phyloP scores from a whole-genome alignment of 2,113 vertebrate genomes.

The Beaufortia kweichowensis region DNA sequence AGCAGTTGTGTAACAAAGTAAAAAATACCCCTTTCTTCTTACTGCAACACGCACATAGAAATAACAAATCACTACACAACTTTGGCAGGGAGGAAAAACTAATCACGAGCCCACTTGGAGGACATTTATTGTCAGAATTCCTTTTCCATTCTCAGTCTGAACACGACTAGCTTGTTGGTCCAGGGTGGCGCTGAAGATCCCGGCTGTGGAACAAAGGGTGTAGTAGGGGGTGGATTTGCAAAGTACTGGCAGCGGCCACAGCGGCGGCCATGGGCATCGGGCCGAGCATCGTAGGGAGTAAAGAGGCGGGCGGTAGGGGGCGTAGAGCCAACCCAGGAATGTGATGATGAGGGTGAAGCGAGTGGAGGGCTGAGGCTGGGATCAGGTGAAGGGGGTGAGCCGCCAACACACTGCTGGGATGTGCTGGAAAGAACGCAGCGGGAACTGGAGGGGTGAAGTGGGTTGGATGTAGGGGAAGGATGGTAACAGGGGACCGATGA shows the following conservation, averaged over 20 bases:
- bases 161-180: conserved; percentile 59
- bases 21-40: not conserved
- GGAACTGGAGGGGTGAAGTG: conserved; percentile 66
- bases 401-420: conserved; percentile 71
- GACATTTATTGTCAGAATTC: not conserved
- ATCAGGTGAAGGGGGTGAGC: conserved; percentile 73
- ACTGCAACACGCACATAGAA: conserved; percentile 14
- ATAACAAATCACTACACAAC: conserved; percentile 7
- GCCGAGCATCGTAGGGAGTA: conserved; percentile 76
- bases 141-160: not conserved
- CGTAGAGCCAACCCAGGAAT: conserved; percentile 75
- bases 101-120: not conserved
- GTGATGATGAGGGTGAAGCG: conserved; percentile 74
- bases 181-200: conserved; percentile 73
- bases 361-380: conserved; percentile 66
- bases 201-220: conserved; percentile 78
- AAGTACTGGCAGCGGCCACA: conserved; percentile 62
- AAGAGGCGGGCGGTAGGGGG: conserved; percentile 67
- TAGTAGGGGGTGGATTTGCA: conserved; percentile 76
- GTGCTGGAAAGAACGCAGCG: conserved; percentile 70
- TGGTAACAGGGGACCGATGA: conserved; percentile 78
- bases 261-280: conserved; percentile 67
- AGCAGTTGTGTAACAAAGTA: not conserved
- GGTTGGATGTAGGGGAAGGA: conserved; percentile 79
- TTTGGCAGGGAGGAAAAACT: conserved; percentile 41